Base-by-base conservation (phyloP, 2,797 vertebrate species). In the Etheostoma nigrum region DNA sequence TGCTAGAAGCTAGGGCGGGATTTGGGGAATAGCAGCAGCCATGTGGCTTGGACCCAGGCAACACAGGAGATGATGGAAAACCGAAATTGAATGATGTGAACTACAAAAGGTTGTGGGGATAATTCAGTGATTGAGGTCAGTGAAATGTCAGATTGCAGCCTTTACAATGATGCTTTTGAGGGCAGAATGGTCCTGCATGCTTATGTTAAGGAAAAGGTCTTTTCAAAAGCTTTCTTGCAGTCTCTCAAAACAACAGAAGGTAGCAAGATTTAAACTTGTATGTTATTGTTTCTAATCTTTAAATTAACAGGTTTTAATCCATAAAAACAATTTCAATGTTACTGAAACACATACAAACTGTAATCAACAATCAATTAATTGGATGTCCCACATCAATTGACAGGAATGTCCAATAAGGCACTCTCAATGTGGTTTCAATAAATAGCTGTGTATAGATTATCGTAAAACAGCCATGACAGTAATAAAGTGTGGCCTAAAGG, bases 141-240 rank as follows among this genome's bases (percentile, higher is more conserved):
- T 59, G 60, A 81, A 86, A 83, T 79, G 74, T 90, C 72, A 88
- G 62, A 87, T 81, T 71, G 61, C 55, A 85, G 60, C n/a, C 33
- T 44, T 18, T 55, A 40, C 40, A 79, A 68, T 70, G 62, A 69
- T 55, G 63, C 19, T 36, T 74, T n/a, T n/a, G 48, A 42, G 55
- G 25, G 15, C 1, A 42, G 52, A 51, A 58, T n/a, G 2, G 23
- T 51, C 47, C 30, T 18, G 5, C 36, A 40, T 3, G 36, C 10
- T 40, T 40, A 40, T 40, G 36, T 10, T 40, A 13, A 33, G 2
- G 19, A 47, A 23, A 8, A 9, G 4, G 36, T 40, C 33, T 16
- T 57, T 25, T 42, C n/a, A 40, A 14, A 73, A 27, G 15, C 2
- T 5, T 54, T 54, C 3, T 36, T 58, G 19, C 45, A 44, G n/a